Evolutionary conservation across 2,888 invertebrate species (phyloP), one percentile per base, ranked within the genome.

Genomic region (Andricus curvator): DNA sequence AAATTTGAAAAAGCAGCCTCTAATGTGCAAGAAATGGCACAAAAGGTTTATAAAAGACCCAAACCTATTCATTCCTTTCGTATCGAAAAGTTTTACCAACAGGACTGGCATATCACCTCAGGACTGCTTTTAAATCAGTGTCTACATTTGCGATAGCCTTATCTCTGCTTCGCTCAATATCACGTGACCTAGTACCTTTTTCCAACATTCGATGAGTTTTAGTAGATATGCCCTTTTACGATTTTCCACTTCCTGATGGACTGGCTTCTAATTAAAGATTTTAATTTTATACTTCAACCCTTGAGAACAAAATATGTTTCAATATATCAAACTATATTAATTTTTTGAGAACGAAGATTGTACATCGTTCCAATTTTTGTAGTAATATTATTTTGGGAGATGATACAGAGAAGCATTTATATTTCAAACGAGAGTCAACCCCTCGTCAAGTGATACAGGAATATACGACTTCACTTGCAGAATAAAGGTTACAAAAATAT

Each of bases 131-230:
- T 56, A 74, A 74, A 74, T 60, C 74, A 74, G 60, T 37, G 74
- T 74, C 74, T 56, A 56, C n/a, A 56, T 74, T 56, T 37, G 13
- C 74, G 74, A 74, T 74, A 74, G 6, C 37, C 37, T 74, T 74
- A 74, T 74, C 74, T 60, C n/a, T n/a, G 33, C 74, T n/a, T 56
- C 56, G 51, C 20, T 56, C 51, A 33, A 74, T 60, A 74, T 56
- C 33, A 74, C 56, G 56, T 74, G 74, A 70, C 70, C 29, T 48
- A 51, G 25, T 51, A 74, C 51, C 56, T 74, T 60, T 74, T 56
- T 41, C 13, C 22, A 64, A 4, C 15, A 33, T 60, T n/a, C 20
- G 15, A 74, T 70, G 44, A 33, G n/a, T 22, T 22, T 22, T 1
- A 60, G 3, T n/a, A 8, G 2, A 22, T 17, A 2, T 68, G 29